Evolutionary conservation across 2,797 vertebrate genomes (phyloP), one percentile per base, ranked within the genome.

Genomic region (Sphenodon punctatus): DNA sequence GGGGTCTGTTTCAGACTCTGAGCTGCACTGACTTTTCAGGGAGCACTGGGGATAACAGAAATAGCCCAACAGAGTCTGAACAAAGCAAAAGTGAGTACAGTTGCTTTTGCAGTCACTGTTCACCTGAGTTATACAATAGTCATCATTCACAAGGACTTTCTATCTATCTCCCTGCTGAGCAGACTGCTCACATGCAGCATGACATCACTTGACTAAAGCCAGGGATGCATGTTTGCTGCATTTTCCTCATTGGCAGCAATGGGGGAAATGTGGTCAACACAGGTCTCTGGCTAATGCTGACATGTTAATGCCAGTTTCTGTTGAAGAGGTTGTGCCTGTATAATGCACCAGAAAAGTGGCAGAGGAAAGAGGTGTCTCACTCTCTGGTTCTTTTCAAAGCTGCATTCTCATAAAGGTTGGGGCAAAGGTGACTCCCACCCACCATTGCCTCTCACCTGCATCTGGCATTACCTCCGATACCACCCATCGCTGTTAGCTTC

Each of bases 91-190:
- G 67, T 7, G 60, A 68, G 41, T 64, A 67, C 84, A 87, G 89
- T 73, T 84, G 84, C 43, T 75, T 87, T 78, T 80, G 88, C 92
- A 86, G 84, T 79, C 45, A 49, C 59, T 63, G 75, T 84, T 89
- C 51, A 46, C 92, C 84, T 80, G 73, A 83, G 82, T 88, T 83
- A 80, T 77, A 70, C 46, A 14, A n/a, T n/a, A n/a, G n/a, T n/a
- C n/a, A n/a, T n/a, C n/a, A 61, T 75, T 86, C 1, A 0, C 58
- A 67, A 84, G 45, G 65, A 30, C 23, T 80, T 83, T n/a, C 80
- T 51, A 73, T 82, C 55, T 78, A 75, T 83, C 64, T 69, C 22
- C 4, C 80, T 85, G 69, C 51, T 38, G 27, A 60, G 66, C 69
- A 48, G 39, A 64, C 79, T 83, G 17, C 90, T 81, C 77, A 25